Percentiles rank a stretch among this genome's conserved stretches.
These are phyloP conservation scores for Ectemnius cavifrons DNA, from an alignment of 2,888 invertebrate species.

Conservation along the genomic window DNA sequence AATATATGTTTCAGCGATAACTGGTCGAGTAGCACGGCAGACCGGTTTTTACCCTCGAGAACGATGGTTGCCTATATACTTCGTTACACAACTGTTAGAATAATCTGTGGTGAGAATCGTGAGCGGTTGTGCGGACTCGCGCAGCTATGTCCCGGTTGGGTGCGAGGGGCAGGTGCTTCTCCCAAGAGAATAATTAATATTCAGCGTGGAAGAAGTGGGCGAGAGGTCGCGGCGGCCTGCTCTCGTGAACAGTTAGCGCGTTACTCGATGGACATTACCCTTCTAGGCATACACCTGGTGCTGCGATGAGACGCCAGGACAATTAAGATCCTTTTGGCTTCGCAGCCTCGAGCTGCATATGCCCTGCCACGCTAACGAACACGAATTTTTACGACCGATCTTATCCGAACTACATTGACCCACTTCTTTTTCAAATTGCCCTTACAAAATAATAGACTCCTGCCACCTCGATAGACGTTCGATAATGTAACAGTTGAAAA, in stretches of 20 bases:
- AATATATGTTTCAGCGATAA: constrained; percentile 3
- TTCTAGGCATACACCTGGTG: constrained; percentile 59
- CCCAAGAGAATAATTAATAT: constrained; percentile 72
- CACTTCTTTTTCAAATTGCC: too few relatives aligned
- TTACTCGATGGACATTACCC: constrained; percentile 58
- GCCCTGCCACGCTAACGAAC: background rate
- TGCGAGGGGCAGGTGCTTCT: constrained; percentile 66
- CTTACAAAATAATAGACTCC: too few relatives aligned
- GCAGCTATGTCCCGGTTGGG: constrained; percentile 45
- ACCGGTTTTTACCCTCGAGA: constrained; percentile 37
- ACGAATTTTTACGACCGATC: constrained; percentile 27
- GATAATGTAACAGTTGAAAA: too few relatives aligned
- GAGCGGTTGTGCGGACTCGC: constrained; percentile 50
- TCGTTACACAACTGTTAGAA: constrained; percentile 55
- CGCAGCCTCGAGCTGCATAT: too few relatives aligned
- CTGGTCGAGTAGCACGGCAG: constrained; percentile 16
- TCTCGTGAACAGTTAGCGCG: constrained; percentile 65
- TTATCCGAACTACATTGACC: constrained; percentile 17
- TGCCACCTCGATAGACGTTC: too few relatives aligned
- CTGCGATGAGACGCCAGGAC: constrained; percentile 30
- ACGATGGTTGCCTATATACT: constrained; percentile 51
- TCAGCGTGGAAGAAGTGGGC: constrained; percentile 64
- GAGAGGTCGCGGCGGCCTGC: constrained; percentile 46
- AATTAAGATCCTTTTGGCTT: constrained; percentile 45
- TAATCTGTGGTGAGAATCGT: constrained; percentile 57